Evolutionary conservation across 2,113 vertebrate species (phyloP), one percentile per base, ranked within the genome.

Genomic region (Sinocyclocheilus anshuiensis): DNA sequence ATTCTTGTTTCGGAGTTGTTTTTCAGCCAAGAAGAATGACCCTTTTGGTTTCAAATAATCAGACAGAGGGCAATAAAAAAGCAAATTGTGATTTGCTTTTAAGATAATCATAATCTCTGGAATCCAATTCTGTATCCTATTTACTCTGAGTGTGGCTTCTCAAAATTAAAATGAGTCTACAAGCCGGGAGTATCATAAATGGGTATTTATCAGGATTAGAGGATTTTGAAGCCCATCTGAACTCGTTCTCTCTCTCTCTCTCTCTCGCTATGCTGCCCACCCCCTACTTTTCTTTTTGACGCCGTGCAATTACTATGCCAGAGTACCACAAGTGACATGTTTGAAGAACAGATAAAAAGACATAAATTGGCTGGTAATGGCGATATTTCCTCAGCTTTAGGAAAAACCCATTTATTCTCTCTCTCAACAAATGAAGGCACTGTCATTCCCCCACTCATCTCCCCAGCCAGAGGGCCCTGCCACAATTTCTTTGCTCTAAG

Each of bases 401-500:
- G 96, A 98, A 98, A 98, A 99, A 98, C 96, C 97, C 97, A 99
- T 99, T 99, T 99, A 98, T 97, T 98, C 96, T 97, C 96, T 96
- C 96, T 98, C 97, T 98, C 97, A 97, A 96, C 97, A 98, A 98
- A 99, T 99, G 97, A 99, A 97, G 97, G 96, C 97, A 94, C 95
- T 99, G 98, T 98, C 98, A 99, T 96, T 94, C 94, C 72, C 29
- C 85, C 83, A 95, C 97, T 98, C 97, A 97, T 98, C 95, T 96
- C 92, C 91, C 42, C 94, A 95, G 95, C 96, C 95, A 91, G 95
- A 96, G 95, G 94, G 95, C 93, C 94, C 94, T 92, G 57, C 83
- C 92, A 93, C 95, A 94, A 94, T 95, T 96, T 95, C 96, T 95
- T 94, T 90, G 90, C 91, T 90, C 94, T 91, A 89, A 94, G 95